Base-by-base conservation (phyloP, 1,140 invertebrate species). In the Diplogasteroides magnus region DNA sequence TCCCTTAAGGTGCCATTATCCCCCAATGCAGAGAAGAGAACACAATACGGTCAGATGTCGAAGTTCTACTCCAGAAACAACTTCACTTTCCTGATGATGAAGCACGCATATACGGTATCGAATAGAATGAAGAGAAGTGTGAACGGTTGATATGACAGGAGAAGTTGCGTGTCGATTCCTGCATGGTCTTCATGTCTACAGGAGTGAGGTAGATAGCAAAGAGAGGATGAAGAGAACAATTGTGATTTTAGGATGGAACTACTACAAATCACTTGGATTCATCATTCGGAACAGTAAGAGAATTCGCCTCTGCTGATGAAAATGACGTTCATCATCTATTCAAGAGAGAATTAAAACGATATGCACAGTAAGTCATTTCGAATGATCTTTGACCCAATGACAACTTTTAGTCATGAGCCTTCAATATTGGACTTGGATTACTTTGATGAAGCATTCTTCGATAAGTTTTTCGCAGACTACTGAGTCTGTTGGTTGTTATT, bases 151-250 rank as follows among this genome's bases (percentile, higher is more conserved):
- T 19, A 64, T 64, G 57, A 31, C 56, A 70, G 68, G 61, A n/a
- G 70, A 72, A 3, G 59, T 72, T 15, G 59, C 62, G 6, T 72
- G 70, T 57, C 66, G 67, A 37, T 72, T 72, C 61, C 55, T 72
- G n/a, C 26, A 58, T 31, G 70, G 70, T 14, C 60, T 72, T 28
- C 6, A 32, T 31, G 19, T 60, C 59, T n/a, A 56, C 28, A 19
- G 57, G 65, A 28, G 6, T 2, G 25, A 31, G 48, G 6, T 2
- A n/a, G 1, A n/a, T 31, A 19, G 28, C 65, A 60, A 56, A 58
- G 13, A 15, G 57, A 60, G 26, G 65, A 19, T 31, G 57, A 23
- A 67, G 37, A 48, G 37, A 48, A 48, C n/a, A n/a, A n/a, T n/a
- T n/a, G n/a, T n/a, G n/a, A n/a, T n/a, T n/a, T n/a, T n/a, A n/a